Evolutionary conservation across 1,140 invertebrate genomes (phyloP).

Genomic region (Anoplolepis gracilipes): DNA sequence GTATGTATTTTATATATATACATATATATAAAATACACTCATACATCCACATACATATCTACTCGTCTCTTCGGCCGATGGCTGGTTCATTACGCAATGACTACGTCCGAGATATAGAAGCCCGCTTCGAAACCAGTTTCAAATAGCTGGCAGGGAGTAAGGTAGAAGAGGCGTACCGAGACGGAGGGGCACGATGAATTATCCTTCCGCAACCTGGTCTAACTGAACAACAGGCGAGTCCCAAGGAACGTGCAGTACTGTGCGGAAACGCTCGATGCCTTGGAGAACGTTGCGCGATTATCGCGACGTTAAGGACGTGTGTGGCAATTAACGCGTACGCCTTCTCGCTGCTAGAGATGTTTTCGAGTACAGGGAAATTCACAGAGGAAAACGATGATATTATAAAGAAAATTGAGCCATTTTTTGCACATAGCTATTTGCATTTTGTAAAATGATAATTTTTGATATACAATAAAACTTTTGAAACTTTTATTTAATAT

Average conservation of each 20-base stretch:
- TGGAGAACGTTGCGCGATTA: slow-evolving; percentile 18
- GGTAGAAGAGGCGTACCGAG: slow-evolving; percentile 49
- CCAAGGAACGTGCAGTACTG: background rate
- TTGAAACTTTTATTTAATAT: background rate
- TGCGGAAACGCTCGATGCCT: slow-evolving; percentile 44
- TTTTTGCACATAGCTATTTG: background rate
- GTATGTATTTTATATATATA: slow-evolving; percentile 6
- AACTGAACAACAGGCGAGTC: slow-evolving; percentile 67
- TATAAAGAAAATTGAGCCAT: background rate
- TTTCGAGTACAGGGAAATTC: background rate
- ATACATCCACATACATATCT: slow-evolving; percentile 1
- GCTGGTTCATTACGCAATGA: slow-evolving; percentile 75
- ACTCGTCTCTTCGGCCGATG: slow-evolving; percentile 67
- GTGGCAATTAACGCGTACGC: slow-evolving; percentile 31
- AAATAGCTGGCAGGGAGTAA: slow-evolving; percentile 65
- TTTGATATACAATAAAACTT: background rate
- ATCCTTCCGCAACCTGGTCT: slow-evolving; percentile 79
- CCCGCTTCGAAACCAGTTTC: slow-evolving; percentile 80
- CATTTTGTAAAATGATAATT: background rate
- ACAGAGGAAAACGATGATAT: background rate
- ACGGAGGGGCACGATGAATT: slow-evolving; percentile 74
- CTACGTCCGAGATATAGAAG: slow-evolving; percentile 70
- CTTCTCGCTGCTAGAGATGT: background rate
- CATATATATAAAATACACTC: background rate
- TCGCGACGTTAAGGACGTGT: slow-evolving; percentile 11